Evolutionary conservation across 2,113 vertebrate species (phyloP), one percentile per base, ranked within the genome.

Genomic region (Hemiscyllium ocellatum): DNA sequence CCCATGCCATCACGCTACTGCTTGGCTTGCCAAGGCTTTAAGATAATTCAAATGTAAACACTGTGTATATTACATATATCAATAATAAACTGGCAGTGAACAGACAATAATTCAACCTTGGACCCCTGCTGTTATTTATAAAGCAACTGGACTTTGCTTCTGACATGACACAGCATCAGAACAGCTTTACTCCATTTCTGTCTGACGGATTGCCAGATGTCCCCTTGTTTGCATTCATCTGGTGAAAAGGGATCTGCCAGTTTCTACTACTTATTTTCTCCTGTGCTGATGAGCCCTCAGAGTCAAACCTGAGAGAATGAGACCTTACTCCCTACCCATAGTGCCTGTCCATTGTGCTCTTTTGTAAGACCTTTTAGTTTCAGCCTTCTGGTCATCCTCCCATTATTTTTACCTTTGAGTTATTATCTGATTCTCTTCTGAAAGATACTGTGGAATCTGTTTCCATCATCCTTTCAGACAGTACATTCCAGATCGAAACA

Each of bases 71-170:
- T 66, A 65, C 3, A 37, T 33, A 66, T 8, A 68, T 93, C 89
- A 66, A 20, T n/a, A 66, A 68, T 13, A 24, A 91, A 37, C 37
- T 91, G 89, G 61, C 89, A 66, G 33, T 37, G 65, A 26, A 42
- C 26, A 95, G n/a, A 13, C 69, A 95, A 72, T 52, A 52, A 52
- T 72, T 95, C 68, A 72, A 47, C 19, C 13, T 26, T 95, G 69
- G 29, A 37, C 22, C 29, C 72, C 93, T 70, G 68, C 37, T 70
- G 17, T 24, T 68, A 7, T 42, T 94, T 70, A 94, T 70, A 70
- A 94, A 94, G 26, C 93, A 70, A 26, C 70, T 94, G 37, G 42
- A 20, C 8, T 69, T 94, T 94, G 93, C 93, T 94, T 50, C 50
- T 47, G 65, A 69, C 70, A 4, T 94, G 91, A 42, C 33, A 20